phyloP scores from a whole-genome alignment of 2,888 invertebrate genomes.

The Unio delphinus region DNA sequence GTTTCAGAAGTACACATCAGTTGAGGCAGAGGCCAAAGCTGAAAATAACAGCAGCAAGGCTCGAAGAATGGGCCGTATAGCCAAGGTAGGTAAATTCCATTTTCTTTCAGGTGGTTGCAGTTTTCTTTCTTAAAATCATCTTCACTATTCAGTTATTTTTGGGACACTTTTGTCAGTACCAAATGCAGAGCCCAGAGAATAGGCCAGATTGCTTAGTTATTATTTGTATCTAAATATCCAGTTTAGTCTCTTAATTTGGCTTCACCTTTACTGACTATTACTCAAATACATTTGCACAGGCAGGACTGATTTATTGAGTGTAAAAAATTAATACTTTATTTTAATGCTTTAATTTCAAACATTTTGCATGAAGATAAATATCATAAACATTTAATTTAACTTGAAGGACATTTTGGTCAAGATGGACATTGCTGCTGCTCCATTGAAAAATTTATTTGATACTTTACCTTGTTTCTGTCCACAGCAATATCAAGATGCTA shows the following conservation, averaged over 20 bases:
- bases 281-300: no score
- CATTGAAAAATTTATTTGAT: no score
- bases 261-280: no score
- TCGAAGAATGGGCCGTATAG: constrained; percentile 89
- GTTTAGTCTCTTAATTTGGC: no score
- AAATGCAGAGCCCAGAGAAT: no score
- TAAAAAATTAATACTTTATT: not conserved
- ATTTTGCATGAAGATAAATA: no score
- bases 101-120: not conserved
- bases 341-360: not conserved
- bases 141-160: not conserved
- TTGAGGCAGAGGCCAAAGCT: constrained; percentile 80
- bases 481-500: constrained; percentile 88
- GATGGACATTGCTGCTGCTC: no score
- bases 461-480: constrained; percentile 3
- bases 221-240: no score
- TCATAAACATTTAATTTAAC: no score
- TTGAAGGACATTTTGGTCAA: no score
- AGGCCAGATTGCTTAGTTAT: no score
- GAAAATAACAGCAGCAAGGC: constrained; percentile 89
- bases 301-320: not conserved
- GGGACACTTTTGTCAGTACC: no score
- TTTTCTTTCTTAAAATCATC: not conserved
- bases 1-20: constrained; percentile 82
- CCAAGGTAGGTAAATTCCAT: constrained; percentile 76